phyloP scores from a whole-genome alignment of 2,888 invertebrate genomes.

The Tenthredo scrophulariae region DNA sequence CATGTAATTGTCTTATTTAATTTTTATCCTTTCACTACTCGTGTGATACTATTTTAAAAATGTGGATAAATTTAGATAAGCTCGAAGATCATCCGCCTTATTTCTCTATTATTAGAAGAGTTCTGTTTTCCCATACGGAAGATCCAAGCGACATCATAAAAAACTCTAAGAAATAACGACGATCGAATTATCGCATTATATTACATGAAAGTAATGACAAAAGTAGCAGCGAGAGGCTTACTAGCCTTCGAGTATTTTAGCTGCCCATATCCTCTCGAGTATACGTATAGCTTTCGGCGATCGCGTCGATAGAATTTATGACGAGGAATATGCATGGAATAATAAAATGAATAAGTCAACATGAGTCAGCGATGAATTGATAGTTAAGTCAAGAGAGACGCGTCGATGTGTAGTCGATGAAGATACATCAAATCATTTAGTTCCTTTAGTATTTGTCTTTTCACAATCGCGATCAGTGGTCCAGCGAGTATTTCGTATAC shows the following conservation, averaged over 20 bases:
- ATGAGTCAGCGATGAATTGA: not conserved
- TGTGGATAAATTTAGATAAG: conserved; percentile 1
- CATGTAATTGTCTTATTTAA: not conserved
- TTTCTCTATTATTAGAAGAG: not conserved
- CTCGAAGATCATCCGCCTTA: not conserved
- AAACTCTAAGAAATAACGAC: not conserved
- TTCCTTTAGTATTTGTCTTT: not conserved
- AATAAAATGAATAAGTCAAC: not conserved
- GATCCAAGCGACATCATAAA: not conserved
- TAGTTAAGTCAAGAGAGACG: not conserved
- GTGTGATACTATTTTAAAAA: not conserved
- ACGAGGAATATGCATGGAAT: not conserved
- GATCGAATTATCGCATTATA: not conserved
- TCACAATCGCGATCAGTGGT: not conserved
- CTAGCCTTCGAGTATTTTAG: not conserved
- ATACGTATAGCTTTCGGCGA: not conserved
- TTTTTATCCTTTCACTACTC: not conserved
- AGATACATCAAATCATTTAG: not conserved
- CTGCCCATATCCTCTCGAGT: not conserved
- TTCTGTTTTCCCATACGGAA: not conserved
- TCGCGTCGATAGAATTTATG: conserved; percentile 1
- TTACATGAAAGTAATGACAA: not conserved
- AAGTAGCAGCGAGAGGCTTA: not conserved
- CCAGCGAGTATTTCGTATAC: not conserved
- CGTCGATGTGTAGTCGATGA: not conserved